These are phyloP conservation scores for Tipula helvola DNA, from an alignment of 2,888 invertebrate genomes.

Conservation along the genomic window DNA sequence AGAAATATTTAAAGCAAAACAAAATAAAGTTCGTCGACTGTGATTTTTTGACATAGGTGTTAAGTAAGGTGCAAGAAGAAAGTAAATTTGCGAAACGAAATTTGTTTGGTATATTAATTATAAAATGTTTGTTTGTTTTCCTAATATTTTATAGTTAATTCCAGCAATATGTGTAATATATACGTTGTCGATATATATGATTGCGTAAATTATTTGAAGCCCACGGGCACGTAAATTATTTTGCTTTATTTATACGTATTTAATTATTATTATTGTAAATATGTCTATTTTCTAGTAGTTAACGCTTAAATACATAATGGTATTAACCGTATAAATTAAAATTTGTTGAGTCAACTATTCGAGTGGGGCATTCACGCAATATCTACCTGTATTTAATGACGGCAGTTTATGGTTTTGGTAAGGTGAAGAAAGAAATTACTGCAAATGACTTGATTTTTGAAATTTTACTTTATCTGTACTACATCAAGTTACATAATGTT, in stretches of 20 bases:
- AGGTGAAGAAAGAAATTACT: background rate
- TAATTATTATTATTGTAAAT: too few species aligned
- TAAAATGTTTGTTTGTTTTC: background rate
- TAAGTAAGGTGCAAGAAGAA: background rate
- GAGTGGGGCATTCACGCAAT: background rate
- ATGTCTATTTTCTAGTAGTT: background rate
- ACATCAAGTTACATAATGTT: background rate
- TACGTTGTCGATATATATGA: background rate
- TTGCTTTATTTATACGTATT: too few species aligned
- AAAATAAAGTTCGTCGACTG: background rate
- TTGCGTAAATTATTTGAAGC: background rate
- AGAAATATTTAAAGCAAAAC: background rate
- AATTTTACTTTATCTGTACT: background rate
- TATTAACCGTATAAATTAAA: background rate
- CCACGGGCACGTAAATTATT: background rate
- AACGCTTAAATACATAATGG: background rate
- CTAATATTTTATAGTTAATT: background rate
- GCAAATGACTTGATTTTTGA: background rate
- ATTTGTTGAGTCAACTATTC: too few species aligned
- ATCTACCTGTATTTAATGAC: background rate
- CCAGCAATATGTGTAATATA: background rate
- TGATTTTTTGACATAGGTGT: background rate
- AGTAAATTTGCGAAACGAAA: background rate
- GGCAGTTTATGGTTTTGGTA: background rate
- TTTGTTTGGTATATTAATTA: background rate